Evolutionary conservation across 1,140 invertebrate genomes (phyloP), one percentile per base, ranked within the genome.

Genomic region (Lutraria rhynchaena): DNA sequence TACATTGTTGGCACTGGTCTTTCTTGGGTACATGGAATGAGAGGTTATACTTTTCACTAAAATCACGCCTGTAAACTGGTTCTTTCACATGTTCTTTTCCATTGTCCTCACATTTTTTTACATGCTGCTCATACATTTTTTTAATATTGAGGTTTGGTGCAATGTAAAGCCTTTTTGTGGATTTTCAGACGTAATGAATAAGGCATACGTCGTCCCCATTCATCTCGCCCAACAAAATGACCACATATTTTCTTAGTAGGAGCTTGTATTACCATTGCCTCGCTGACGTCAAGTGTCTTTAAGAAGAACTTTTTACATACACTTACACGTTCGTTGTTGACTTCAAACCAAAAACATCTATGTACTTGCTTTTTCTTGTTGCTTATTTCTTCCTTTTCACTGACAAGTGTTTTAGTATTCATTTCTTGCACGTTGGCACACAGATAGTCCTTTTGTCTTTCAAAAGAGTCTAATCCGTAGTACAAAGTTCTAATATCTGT

Each of bases 1-100:
- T 17, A 46, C 70, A 58, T 13, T 41, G 1, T 1, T 35, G 19
- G 41, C 53, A 58, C 35, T 74, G 70, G 44, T 74, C 70, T 60
- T 74, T 58, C 37, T 74, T 74, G 9, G 70, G 70, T 9, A 55
- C 15, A 46, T 55, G 46, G 27, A 74, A 74, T 24, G 70, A 58
- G 1, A 58, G n/a, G 24, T 74, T 74, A 31, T 58, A 74, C 2
- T 60, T 15, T 33, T 74, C 55, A 74, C 19, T 75, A 31, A 75
- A 75, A 17, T 44, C 24, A 49, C 51, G 60, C 31, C 71, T 75
- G n/a, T 75, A 75, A 44, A 60, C 27, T 37, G 53, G 53, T 33
- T 60, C 4, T n/a, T 55, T 55, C 4, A 55, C 53, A 7, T 5
- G 37, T 41, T 41, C 37, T 7, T 41, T 41, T 7, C 15, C 15